Conservation (phyloP, 2,888 invertebrate species). For the Drosophila mimica region DNA sequence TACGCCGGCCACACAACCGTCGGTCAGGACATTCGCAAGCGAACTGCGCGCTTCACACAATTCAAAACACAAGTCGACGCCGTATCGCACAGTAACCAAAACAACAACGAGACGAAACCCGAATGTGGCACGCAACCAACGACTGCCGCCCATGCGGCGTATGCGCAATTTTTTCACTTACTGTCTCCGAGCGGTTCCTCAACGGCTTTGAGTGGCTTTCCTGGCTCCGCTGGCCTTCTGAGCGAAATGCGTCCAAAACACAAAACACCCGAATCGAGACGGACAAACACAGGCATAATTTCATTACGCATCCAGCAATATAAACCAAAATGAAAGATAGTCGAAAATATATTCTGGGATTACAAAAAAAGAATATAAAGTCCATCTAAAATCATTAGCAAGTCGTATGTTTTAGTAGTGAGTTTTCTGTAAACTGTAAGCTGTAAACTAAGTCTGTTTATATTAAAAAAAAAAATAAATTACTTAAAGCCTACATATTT, state of each 20-base stretch:
- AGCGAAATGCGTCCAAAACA: background rate
- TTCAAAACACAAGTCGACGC: conserved; percentile 49
- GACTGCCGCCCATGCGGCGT: conserved; percentile 33
- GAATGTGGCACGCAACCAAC: conserved; percentile 22
- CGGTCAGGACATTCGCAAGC: conserved; percentile 72
- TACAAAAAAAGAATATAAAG: background rate
- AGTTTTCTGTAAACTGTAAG: background rate
- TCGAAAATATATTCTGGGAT: background rate
- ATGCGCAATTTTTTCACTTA: conserved; percentile 35
- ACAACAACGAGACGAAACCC: conserved; percentile 48
- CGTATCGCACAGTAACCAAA: conserved; percentile 29
- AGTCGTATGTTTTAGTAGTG: background rate
- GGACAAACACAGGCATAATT: conserved; percentile 1
- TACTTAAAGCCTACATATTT: background rate
- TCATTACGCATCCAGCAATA: background rate
- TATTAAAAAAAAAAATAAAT: background rate
- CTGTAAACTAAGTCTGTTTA: background rate
- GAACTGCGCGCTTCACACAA: conserved; percentile 63
- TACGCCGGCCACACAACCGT: conserved; percentile 63
- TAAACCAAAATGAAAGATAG: background rate
- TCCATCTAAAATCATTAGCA: background rate
- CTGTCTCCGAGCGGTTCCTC: conserved; percentile 32
- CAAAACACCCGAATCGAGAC: background rate
- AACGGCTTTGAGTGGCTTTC: conserved; percentile 24
- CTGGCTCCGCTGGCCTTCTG: background rate